Evolutionary conservation across 2,888 invertebrate species (phyloP), one percentile per base, ranked within the genome.

Genomic region (Dascillus cervinus): DNA sequence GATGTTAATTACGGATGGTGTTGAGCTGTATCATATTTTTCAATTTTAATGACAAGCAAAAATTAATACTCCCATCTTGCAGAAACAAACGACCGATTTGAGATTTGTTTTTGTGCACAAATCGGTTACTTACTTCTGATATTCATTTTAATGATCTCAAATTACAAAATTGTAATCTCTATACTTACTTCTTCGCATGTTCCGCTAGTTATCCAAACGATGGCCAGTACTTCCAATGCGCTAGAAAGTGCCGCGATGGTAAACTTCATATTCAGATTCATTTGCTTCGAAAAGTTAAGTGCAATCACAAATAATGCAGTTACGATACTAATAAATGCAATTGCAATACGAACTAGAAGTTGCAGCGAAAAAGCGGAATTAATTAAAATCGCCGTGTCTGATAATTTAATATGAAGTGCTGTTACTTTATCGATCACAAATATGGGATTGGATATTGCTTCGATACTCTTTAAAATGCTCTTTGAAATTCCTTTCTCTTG

Each of bases 291-390:
- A 26, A 55, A 52, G 34, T 49, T 47, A 11, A 50, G 41, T 3
- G 49, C 51, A 20, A 55, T 46, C 32, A 46, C 30, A 30, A 53
- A 57, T 13, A 56, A 38, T 6, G 53, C 51, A 11, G 48, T 47
- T 3, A 56, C 52, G 21, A 53, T 52, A 21, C 46, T 47, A n/a
- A 53, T 41, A 33, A 57, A 55, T 6, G 54, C 46, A 2, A 51
- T 46, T 5, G 46, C 46, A 17, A 57, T 50, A 32, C 51, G 41
- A 22, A 55, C 32, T 10, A 57, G 39, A 29, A 55, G 48, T 38
- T 57, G 57, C 1, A 53, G 42, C 13, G 49, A 46, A 33, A 55
- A 57, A 3, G 52, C 43, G n/a, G 46, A 42, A 33, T 55, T 56
- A 5, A 55, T 46, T 26, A 52, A 37, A 11, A 42, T 42, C 5